Evolutionary conservation across 2,113 vertebrate species (phyloP).

Genomic region (Hemicordylus capensis): DNA sequence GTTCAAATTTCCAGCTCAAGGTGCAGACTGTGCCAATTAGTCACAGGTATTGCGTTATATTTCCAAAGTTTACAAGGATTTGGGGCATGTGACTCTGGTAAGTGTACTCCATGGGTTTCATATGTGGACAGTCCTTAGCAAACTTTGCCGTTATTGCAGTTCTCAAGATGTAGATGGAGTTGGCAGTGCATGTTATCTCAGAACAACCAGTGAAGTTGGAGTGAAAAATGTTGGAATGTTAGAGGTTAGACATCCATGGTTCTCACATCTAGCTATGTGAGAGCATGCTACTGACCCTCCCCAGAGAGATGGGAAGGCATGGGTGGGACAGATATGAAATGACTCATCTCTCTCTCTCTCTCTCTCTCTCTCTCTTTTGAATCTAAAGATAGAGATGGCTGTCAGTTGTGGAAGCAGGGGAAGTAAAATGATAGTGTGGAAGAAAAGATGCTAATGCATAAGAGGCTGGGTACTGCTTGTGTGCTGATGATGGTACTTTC

Average conservation of each 20-base stretch:
- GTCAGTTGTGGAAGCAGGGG: background rate
- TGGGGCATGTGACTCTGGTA: background rate
- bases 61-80: background rate
- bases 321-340: background rate
- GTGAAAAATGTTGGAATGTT: background rate
- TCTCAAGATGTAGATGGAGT: background rate
- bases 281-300: background rate
- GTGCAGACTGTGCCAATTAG: background rate
- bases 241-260: background rate
- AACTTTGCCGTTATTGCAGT: too few species aligned
- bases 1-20: background rate
- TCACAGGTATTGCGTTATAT: background rate
- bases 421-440: background rate
- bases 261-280: background rate
- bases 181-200: too few species aligned
- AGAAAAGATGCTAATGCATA: background rate
- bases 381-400: background rate
- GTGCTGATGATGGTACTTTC: background rate
- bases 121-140: background rate
- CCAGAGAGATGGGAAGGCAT: background rate
- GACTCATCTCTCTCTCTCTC: background rate
- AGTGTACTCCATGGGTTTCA: background rate
- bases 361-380: too few species aligned
- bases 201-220: background rate
- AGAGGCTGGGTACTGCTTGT: background rate